Percentiles rank a stretch among this genome's conserved stretches.
Evolutionary conservation across 2,113 vertebrate species (phyloP).

Genomic region (Hyperopisus bebe): DNA sequence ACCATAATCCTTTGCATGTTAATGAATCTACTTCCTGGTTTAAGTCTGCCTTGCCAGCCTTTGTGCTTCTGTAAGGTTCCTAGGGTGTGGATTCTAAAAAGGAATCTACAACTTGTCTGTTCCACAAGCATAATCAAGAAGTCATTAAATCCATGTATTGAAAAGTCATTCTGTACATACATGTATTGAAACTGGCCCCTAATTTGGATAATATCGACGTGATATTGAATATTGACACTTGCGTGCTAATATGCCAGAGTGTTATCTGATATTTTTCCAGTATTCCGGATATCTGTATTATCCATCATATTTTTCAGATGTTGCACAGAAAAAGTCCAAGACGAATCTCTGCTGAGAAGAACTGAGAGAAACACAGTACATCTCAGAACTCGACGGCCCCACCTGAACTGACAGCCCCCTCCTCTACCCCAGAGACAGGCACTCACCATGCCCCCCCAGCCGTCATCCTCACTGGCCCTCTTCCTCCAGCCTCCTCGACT

Average conservation of each 20-base stretch:
- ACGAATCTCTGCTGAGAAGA: background rate
- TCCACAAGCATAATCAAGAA: background rate
- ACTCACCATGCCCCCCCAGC: conserved; percentile 85
- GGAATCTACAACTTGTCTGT: background rate
- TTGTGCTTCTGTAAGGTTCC: background rate
- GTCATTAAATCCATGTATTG: background rate
- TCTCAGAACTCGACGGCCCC: background rate
- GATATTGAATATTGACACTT: background rate
- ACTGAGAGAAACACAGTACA: background rate
- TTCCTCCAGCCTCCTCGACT: conserved; percentile 92
- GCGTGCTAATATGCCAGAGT: background rate
- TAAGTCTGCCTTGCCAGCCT: background rate
- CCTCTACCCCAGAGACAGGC: background rate
- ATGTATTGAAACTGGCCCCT: background rate
- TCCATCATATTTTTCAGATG: background rate
- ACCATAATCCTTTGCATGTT: background rate
- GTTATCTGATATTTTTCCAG: background rate
- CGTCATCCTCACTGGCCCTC: conserved; percentile 75
- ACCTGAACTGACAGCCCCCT: background rate
- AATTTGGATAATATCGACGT: background rate
- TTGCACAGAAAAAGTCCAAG: background rate
- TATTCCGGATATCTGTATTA: background rate
- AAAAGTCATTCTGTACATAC: background rate
- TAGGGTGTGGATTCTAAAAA: background rate
- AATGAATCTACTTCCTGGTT: background rate